Base-by-base conservation (phyloP, 2,888 invertebrate species). In the Eristalis intricaria region DNA sequence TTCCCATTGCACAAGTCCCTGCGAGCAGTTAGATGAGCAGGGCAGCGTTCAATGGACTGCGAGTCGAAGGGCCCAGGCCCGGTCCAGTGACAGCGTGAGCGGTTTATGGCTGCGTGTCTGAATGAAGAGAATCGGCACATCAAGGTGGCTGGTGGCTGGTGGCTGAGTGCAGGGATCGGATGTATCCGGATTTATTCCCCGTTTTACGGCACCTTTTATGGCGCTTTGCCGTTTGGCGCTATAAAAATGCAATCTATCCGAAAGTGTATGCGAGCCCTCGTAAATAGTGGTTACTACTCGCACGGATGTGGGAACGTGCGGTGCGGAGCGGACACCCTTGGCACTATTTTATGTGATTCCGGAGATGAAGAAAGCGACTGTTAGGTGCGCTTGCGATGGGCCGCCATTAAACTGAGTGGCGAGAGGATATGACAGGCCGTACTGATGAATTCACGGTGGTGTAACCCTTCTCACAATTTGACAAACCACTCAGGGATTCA, bases 101-200 rank as follows among this genome's bases (percentile, higher is more conserved):
- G 35, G 61, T 80, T 80, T 74, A 56, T 74, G 40, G 68, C 66
- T 15, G 22, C 15, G 73, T 61, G 66, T 29, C 32, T 5, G 50
- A 15, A 19, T 19, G 35, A 19, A 26, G 4, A 56, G 65, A 65
- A 66, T 64, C 22, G 29, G 23, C 26, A 61, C 64, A n/a, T 50
- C 35, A 56, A 38, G 23, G 32, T 26, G 23, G 35, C 26, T 61
- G 29, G 40, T 5, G 2, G 0, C 5, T 29, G 29, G 29, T 2
- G 7, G 50, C 26, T 35, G 65, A 11, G 26, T 32, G 64, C 13
- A 56, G 38, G 29, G 23, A 10, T 35, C 19, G 19, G 15, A 5
- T 63, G 43, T 63, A 61, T 61, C n/a, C 68, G 56, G 68, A 80
- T 74, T 74, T 74, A 74, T 74, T 60, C n/a, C 26, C 26, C 26